phyloP scores from a whole-genome alignment of 2,113 vertebrate genomes.

The Cygnus atratus region DNA sequence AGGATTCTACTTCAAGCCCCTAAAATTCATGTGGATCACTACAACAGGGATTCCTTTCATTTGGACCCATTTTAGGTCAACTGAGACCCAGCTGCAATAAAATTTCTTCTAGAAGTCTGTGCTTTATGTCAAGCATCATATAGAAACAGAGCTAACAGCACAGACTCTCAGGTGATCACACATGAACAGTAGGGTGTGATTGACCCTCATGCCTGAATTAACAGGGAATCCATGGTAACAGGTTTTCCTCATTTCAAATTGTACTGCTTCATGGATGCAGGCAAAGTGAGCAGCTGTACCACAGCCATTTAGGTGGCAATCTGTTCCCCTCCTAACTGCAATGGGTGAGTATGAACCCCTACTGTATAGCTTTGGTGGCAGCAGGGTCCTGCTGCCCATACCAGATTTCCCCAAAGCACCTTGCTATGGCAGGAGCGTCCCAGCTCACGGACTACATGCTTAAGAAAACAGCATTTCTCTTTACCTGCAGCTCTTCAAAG shows the following conservation, averaged over 20 bases:
- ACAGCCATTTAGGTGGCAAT: neutral
- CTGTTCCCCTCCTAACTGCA: neutral
- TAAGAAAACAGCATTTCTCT: neutral
- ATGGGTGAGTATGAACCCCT: neutral
- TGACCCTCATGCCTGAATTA: neutral
- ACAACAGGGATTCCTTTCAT: neutral
- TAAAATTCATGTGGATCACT: neutral
- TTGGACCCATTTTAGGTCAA: neutral
- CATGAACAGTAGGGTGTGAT: neutral
- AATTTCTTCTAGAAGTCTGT: neutral
- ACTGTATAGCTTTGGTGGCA: accelerated
- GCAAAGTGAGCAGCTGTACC: neutral
- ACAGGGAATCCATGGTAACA: neutral
- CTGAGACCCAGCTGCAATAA: neutral
- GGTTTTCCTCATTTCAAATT: neutral
- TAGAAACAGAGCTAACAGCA: neutral
- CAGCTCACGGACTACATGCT: accelerated
- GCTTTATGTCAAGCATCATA: neutral
- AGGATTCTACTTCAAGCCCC: neutral
- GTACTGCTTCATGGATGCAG: neutral
- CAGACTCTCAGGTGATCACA: neutral
- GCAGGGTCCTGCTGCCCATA: neutral
- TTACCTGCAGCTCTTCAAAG: neutral
- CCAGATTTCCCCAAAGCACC: neutral
- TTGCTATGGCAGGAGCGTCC: neutral